phyloP scores from a whole-genome alignment of 2,888 invertebrate species.

The Sepioteuthis lessoniana region DNA sequence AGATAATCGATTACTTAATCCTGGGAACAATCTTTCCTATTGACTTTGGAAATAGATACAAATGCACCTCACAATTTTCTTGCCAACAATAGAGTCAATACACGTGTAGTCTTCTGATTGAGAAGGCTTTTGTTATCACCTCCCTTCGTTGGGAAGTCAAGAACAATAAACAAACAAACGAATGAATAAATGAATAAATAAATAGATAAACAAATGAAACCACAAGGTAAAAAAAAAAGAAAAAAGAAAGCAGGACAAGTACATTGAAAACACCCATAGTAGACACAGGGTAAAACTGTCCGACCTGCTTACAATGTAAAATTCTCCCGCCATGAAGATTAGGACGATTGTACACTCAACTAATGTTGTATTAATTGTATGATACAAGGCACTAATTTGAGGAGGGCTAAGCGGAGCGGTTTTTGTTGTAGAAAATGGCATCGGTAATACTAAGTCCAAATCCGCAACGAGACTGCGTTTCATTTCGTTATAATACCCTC shows the following conservation, averaged over 20 bases:
- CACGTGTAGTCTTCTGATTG: not conserved
- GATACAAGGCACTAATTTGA: fast-evolving
- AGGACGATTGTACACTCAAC: too few species aligned
- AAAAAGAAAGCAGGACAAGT: not conserved
- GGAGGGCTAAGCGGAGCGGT: too few species aligned
- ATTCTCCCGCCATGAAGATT: too few species aligned
- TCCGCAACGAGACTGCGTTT: too few species aligned
- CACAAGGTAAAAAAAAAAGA: not conserved
- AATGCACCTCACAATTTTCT: not conserved
- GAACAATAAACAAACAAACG: not conserved
- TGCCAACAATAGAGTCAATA: not conserved
- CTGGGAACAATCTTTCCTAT: not conserved
- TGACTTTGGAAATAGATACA: not conserved
- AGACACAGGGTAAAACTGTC: too few species aligned
- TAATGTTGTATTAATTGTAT: too few species aligned
- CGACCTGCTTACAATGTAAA: too few species aligned
- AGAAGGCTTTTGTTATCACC: not conserved
- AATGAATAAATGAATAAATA: not conserved
- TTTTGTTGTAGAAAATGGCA: too few species aligned
- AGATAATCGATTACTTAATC: not conserved
- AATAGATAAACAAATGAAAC: too few species aligned
- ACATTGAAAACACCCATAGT: too few species aligned
- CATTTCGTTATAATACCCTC: too few species aligned
- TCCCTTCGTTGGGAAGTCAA: not conserved
- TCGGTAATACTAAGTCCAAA: too few species aligned